These are phyloP conservation scores for Pelobates fuscus DNA, from an alignment of 2,113 vertebrate genomes.

Conservation along the genomic window DNA sequence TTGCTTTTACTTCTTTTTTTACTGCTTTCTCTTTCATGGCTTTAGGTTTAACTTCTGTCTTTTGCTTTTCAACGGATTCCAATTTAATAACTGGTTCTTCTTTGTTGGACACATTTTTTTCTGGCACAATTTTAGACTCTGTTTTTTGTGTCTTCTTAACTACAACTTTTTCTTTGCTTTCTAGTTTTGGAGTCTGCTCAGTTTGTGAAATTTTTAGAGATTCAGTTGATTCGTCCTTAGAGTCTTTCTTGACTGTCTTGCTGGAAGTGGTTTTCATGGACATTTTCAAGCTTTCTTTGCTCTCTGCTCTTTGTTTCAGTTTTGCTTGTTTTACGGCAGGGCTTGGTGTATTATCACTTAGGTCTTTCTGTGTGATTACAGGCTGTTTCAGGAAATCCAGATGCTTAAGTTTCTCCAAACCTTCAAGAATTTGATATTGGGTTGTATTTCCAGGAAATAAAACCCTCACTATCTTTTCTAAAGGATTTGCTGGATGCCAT, in stretches of 20 bases:
- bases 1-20: constrained; percentile 83
- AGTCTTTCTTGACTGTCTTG: constrained; percentile 81
- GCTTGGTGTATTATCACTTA: constrained; percentile 70
- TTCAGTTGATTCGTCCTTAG: constrained; percentile 83
- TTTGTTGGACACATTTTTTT: constrained; percentile 76
- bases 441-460: constrained; percentile 93
- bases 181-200: constrained; percentile 80
- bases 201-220: constrained; percentile 67
- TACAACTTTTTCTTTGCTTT: constrained; percentile 85
- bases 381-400: constrained; percentile 92
- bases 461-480: constrained; percentile 91
- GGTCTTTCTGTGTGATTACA: constrained; percentile 84
- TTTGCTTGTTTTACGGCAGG: constrained; percentile 84
- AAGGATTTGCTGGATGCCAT: constrained; percentile 94
- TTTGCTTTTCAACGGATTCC: constrained; percentile 80
- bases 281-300: constrained; percentile 90
- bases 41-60: constrained; percentile 81
- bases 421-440: constrained; percentile 90
- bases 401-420: constrained; percentile 93
- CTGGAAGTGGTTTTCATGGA: constrained; percentile 74
- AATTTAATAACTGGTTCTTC: constrained; percentile 72
- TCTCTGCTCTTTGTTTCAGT: constrained; percentile 86
- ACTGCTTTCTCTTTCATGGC: constrained; percentile 73
- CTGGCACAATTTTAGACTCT: constrained; percentile 68
- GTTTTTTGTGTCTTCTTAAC: constrained; percentile 77